A percentile compares a stretch with the other conserved stretches of the same genome.
These are phyloP conservation scores for Rhizomys pruinosus DNA, from an alignment of 2,113 vertebrate genomes.

Conservation along the genomic window DNA sequence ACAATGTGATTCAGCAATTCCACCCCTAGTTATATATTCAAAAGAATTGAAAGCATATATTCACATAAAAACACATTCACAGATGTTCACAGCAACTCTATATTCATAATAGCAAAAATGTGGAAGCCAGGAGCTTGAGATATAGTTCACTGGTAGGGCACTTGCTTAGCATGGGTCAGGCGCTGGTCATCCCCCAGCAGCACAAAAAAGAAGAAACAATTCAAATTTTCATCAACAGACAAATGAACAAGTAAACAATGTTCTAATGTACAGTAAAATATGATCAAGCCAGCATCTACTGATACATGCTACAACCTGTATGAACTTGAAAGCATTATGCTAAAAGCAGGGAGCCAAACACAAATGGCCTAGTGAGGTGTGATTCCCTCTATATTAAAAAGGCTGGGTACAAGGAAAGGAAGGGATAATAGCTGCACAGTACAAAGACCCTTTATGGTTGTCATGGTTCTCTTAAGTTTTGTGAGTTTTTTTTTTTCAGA, in stretches of 20 bases:
- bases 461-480: background rate
- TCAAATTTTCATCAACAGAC: background rate
- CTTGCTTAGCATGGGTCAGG: background rate
- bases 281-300: background rate
- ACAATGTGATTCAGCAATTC: background rate
- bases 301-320: background rate
- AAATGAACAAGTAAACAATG: background rate
- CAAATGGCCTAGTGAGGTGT: background rate
- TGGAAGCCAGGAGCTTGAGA: background rate
- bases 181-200: background rate
- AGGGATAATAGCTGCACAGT: background rate
- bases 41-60: slow-evolving; percentile 5
- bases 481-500: background rate
- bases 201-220: background rate
- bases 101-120: background rate
- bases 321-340: background rate
- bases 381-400: background rate
- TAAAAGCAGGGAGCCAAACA: background rate
- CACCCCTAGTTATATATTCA: background rate
- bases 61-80: background rate
- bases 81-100: background rate
- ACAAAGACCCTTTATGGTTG: background rate
- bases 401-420: background rate
- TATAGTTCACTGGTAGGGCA: background rate
- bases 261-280: background rate